phyloP scores from a whole-genome alignment of 2,888 invertebrate species.

The Leptopilina myrica region DNA sequence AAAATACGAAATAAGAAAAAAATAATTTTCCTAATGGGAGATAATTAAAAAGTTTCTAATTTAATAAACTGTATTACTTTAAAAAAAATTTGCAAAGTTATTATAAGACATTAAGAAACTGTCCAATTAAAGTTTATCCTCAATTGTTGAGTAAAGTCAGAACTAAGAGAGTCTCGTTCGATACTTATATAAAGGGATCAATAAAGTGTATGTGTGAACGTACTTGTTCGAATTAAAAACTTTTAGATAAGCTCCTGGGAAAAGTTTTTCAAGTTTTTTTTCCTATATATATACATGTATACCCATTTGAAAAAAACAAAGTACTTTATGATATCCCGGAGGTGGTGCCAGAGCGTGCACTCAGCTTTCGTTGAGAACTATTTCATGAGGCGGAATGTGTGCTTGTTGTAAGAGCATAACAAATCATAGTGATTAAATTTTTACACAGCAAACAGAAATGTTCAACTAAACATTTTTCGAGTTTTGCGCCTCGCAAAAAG shows the following conservation, averaged over 20 bases:
- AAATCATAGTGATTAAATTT: slow-evolving; percentile 36
- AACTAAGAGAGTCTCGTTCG: not conserved
- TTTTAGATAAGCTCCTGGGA: slow-evolving; percentile 23
- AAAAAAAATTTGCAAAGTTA: too few relatives aligned
- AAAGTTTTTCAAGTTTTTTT: slow-evolving; percentile 22
- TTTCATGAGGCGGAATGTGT: slow-evolving; percentile 33
- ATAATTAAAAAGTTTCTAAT: too few relatives aligned
- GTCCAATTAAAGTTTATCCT: slow-evolving; percentile 2
- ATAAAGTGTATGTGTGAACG: slow-evolving; percentile 26
- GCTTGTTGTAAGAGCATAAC: slow-evolving; percentile 30
- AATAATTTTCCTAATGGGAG: too few relatives aligned
- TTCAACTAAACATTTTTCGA: slow-evolving; percentile 6
- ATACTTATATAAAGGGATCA: slow-evolving; percentile 9
- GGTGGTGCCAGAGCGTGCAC: slow-evolving; percentile 36
- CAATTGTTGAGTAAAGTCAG: slow-evolving; percentile 16
- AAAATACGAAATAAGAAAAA: too few relatives aligned
- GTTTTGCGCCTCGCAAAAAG: not conserved
- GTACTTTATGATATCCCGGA: slow-evolving; percentile 44
- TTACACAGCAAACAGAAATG: slow-evolving; percentile 2
- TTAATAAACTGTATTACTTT: too few relatives aligned
- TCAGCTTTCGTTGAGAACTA: slow-evolving; percentile 42
- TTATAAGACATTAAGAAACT: not conserved
- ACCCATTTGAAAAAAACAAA: slow-evolving; percentile 37
- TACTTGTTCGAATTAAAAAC: slow-evolving; percentile 38
- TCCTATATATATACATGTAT: not conserved